phyloP scores from a whole-genome alignment of 1,140 invertebrate genomes.

The Pseudomyrmex gracilis region DNA sequence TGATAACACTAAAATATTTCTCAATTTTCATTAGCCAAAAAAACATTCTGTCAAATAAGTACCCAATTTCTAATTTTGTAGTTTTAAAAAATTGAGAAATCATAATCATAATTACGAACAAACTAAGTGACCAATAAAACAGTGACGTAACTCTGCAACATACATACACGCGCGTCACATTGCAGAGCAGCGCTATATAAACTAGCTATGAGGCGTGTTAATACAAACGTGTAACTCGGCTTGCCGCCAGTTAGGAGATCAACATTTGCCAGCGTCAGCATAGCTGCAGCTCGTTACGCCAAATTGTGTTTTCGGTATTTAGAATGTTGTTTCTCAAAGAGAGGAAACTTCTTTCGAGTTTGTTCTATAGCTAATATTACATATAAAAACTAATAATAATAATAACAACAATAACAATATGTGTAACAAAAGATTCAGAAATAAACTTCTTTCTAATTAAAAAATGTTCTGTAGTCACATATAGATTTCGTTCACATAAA shows the following conservation, averaged over 20 bases:
- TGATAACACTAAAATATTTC: background rate
- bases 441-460: background rate
- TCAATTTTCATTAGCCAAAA: background rate
- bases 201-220: constrained; percentile 29
- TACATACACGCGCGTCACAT: background rate
- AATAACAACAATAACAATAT: background rate
- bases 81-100: background rate
- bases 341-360: background rate
- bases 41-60: background rate
- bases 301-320: constrained; percentile 38
- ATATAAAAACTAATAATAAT: background rate
- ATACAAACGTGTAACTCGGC: constrained; percentile 38
- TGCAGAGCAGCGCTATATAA: background rate
- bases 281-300: constrained; percentile 36
- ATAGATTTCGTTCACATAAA: too few relatives aligned
- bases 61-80: background rate
- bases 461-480: too few relatives aligned
- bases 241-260: constrained; percentile 44
- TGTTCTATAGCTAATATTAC: background rate
- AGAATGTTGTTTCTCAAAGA: background rate
- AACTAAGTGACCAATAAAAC: constrained; percentile 21
- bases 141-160: background rate
- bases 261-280: constrained; percentile 1
- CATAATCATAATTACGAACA: background rate
- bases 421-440: background rate